These are phyloP conservation scores for Neogobius melanostomus DNA, from an alignment of 2,113 vertebrate species.

Conservation along the genomic window DNA sequence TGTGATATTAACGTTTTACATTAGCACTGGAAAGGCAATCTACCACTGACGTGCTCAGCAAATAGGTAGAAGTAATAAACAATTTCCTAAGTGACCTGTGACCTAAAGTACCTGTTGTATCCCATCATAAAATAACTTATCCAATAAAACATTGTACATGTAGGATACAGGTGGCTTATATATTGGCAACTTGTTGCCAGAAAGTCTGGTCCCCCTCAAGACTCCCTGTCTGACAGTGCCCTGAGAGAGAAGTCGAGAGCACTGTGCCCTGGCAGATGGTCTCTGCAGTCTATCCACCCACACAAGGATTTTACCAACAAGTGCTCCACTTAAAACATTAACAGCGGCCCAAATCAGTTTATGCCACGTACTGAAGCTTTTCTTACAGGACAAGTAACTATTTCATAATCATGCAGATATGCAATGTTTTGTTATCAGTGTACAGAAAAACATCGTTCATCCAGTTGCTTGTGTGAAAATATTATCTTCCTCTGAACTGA, in stretches of 20 bases:
- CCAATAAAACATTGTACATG: background rate
- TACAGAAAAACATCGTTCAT: no score
- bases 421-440: no score
- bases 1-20: no score
- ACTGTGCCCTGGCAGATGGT: conserved; percentile 6
- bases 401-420: background rate
- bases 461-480: no score
- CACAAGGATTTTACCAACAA: background rate
- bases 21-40: no score
- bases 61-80: background rate
- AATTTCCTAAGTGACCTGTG: background rate
- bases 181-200: background rate
- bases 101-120: background rate
- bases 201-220: background rate
- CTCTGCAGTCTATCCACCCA: background rate
- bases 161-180: background rate
- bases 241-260: background rate
- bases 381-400: no score
- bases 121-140: background rate
- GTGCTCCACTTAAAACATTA: background rate
- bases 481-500: no score
- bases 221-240: background rate
- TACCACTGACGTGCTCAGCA: background rate
- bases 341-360: background rate
- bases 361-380: background rate